Evolutionary conservation across 2,888 invertebrate species (phyloP).

Genomic region (Diarsia rubi): DNA sequence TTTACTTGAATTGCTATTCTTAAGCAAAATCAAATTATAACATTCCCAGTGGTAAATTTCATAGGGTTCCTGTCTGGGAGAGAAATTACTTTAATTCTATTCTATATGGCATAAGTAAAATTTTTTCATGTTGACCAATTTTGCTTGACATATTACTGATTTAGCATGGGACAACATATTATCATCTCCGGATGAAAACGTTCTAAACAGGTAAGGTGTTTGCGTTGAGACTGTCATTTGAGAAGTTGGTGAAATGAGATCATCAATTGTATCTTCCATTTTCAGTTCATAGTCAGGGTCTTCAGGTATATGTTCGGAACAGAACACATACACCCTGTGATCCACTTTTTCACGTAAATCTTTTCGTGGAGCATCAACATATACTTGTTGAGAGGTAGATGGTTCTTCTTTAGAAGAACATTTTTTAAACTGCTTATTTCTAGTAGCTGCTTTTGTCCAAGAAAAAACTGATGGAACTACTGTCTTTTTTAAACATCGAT

Average conservation of each 20-base stretch:
- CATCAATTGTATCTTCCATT: slow-evolving; percentile 6
- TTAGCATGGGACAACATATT: slow-evolving; percentile 10
- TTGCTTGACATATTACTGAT: slow-evolving; percentile 1
- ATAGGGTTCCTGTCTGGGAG: background rate
- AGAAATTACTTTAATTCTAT: background rate
- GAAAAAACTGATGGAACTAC: background rate
- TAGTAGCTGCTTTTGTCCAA: background rate
- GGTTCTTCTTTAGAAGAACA: background rate
- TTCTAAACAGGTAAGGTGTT: slow-evolving; percentile 9
- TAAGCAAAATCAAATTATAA: background rate
- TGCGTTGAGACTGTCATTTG: background rate
- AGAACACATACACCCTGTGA: slow-evolving; percentile 5
- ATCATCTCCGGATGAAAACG: slow-evolving; percentile 1
- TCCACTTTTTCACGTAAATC: background rate
- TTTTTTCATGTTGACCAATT: background rate
- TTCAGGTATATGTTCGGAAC: slow-evolving; percentile 1
- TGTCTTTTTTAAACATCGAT: slow-evolving; percentile 5
- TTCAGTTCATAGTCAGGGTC: background rate
- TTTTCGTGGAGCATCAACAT: background rate
- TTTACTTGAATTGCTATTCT: background rate
- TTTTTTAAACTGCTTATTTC: background rate
- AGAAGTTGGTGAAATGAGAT: background rate
- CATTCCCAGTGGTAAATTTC: background rate
- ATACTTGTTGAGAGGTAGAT: background rate
- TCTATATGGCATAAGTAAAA: background rate